These are phyloP conservation scores for Nymphalis c-album DNA, from an alignment of 2,888 invertebrate genomes.

Conservation along the genomic window DNA sequence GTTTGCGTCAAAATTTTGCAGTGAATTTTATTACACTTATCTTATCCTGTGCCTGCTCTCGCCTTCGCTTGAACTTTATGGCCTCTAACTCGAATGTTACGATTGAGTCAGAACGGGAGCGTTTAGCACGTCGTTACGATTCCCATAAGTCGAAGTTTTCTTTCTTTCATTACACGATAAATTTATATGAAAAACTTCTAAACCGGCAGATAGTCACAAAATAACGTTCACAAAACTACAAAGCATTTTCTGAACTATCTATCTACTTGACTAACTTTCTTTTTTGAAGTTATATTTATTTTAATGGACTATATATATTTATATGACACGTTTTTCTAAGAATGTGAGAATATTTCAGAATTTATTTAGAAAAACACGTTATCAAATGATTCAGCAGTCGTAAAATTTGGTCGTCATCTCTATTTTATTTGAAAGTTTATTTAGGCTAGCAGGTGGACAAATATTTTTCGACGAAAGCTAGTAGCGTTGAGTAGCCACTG, in stretches of 20 bases:
- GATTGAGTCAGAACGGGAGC: neutral
- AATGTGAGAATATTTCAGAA: too few species aligned
- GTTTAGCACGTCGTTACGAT: conserved; percentile 16
- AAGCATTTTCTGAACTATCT: too few species aligned
- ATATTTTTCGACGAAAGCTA: conserved; percentile 12
- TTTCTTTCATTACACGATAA: neutral
- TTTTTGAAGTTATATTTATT: neutral
- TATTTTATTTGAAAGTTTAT: conserved; percentile 7
- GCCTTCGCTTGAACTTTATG: conserved; percentile 10
- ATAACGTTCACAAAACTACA: too few species aligned
- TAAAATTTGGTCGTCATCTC: neutral
- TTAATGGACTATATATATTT: neutral
- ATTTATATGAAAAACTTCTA: conserved; percentile 7
- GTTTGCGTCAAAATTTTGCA: too few species aligned
- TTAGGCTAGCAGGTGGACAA: conserved; percentile 22
- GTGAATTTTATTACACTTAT: neutral
- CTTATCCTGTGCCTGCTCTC: neutral
- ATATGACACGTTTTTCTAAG: too few species aligned
- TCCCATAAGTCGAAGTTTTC: neutral
- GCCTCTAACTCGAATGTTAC: conserved; percentile 3
- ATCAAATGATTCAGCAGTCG: neutral
- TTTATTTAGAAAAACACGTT: too few species aligned
- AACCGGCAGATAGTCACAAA: neutral
- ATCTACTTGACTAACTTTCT: too few species aligned
- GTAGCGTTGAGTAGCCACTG: conserved; percentile 9